Evolutionary conservation across 2,113 vertebrate species (phyloP).

Genomic region (Gasterosteus nipponicus): DNA sequence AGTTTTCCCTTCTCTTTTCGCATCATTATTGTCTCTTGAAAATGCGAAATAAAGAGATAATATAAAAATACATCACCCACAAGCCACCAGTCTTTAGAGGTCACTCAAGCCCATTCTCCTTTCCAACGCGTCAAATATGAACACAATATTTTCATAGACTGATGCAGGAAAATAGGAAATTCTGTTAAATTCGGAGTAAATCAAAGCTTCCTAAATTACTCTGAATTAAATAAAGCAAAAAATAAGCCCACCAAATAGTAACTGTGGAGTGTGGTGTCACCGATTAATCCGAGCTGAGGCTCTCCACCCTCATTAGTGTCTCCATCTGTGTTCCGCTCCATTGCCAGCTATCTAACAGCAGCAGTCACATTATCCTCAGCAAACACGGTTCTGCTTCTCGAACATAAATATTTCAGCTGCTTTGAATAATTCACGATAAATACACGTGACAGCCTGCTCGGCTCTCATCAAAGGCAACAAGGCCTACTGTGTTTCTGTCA

Average conservation of each 20-base stretch:
- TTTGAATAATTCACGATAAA: constrained; percentile 67
- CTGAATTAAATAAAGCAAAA: neutral
- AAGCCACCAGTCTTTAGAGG: neutral
- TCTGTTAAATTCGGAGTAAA: neutral
- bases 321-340: constrained; percentile 38
- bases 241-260: neutral
- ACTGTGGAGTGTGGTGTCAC: neutral
- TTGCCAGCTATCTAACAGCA: constrained; percentile 52
- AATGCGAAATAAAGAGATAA: neutral
- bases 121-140: neutral
- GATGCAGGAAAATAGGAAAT: neutral
- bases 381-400: constrained; percentile 56
- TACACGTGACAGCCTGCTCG: constrained; percentile 49
- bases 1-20: neutral
- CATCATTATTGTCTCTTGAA: neutral
- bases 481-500: constrained; percentile 26
- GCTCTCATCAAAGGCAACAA: constrained; percentile 41
- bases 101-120: neutral
- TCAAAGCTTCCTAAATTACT: neutral
- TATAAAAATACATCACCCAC: neutral
- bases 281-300: constrained; percentile 13
- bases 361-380: constrained; percentile 50
- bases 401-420: constrained; percentile 66
- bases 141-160: neutral
- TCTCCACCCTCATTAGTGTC: constrained; percentile 24